Conservation (phyloP, 1,140 invertebrate species). For the Zelostemma sp. region DNA sequence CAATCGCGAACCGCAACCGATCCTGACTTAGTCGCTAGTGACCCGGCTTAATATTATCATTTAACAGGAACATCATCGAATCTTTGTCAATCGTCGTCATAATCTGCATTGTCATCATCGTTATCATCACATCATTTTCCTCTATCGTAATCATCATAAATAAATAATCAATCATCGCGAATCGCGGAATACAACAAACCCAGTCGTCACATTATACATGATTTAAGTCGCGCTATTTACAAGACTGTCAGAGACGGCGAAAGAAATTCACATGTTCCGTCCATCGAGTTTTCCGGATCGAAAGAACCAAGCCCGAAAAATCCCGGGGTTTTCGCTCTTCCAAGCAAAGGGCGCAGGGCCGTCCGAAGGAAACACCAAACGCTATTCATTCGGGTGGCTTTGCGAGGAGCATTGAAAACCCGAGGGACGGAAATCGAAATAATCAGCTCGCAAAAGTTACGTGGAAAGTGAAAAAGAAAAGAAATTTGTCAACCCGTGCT, state of each 20-base stretch:
- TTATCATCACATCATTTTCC: slow-evolving; percentile 45
- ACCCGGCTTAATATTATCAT: slow-evolving; percentile 63
- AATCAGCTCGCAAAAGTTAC: too few relatives aligned
- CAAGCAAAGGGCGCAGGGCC: too few relatives aligned
- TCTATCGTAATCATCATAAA: slow-evolving; percentile 58
- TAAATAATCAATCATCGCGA: slow-evolving; percentile 63
- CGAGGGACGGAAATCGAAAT: too few relatives aligned
- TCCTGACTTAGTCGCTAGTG: slow-evolving; percentile 63
- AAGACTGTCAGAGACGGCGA: slow-evolving; percentile 2
- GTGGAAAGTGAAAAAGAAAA: neutral
- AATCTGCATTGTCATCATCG: slow-evolving; percentile 51
- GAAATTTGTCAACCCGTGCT: neutral
- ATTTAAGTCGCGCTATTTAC: slow-evolving; percentile 20
- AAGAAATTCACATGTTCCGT: neutral
- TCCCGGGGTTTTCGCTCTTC: too few relatives aligned
- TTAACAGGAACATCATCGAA: slow-evolving; percentile 70
- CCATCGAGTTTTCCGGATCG: neutral
- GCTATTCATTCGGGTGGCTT: neutral
- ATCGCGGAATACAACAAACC: slow-evolving; percentile 56
- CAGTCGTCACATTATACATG: slow-evolving; percentile 49
- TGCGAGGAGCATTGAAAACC: neutral
- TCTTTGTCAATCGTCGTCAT: slow-evolving; percentile 62
- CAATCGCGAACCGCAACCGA: slow-evolving; percentile 43
- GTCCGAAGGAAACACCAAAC: too few relatives aligned
- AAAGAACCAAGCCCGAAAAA: neutral